A percentile compares a stretch with the other conserved stretches of the same genome.
phyloP scores from a whole-genome alignment of 2,888 invertebrate genomes.

The Eristalis tenax region DNA sequence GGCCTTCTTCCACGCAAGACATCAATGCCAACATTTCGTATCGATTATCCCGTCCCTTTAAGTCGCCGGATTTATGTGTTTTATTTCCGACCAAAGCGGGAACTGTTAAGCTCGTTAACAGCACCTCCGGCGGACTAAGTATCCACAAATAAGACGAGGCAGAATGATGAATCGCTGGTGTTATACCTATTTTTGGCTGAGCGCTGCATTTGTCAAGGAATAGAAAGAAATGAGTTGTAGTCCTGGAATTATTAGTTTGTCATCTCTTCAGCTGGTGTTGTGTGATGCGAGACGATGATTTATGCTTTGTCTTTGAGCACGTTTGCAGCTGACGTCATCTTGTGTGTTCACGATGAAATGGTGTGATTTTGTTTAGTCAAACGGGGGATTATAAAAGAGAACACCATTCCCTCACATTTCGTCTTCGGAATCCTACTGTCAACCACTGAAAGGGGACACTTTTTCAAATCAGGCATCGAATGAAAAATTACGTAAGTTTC shows the following conservation, averaged over 20 bases:
- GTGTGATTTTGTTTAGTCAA: neutral
- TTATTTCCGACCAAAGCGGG: neutral
- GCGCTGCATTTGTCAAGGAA: neutral
- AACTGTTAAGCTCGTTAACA: slow-evolving; percentile 5
- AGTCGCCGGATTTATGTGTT: slow-evolving; percentile 11
- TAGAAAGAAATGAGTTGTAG: neutral
- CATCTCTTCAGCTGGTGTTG: neutral
- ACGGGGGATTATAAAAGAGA: neutral
- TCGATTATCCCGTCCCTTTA: slow-evolving; percentile 30
- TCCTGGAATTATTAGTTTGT: neutral
- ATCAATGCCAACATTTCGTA: slow-evolving; percentile 24
- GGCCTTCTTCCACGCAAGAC: slow-evolving; percentile 31
- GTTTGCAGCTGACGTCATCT: neutral
- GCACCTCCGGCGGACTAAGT: neutral
- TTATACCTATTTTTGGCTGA: neutral
- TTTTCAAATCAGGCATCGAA: too few relatives aligned
- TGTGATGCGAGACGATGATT: neutral
- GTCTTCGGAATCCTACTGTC: too few relatives aligned
- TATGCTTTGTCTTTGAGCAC: neutral
- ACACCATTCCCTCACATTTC: too few relatives aligned
- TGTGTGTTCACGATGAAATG: neutral
- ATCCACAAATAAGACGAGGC: neutral
- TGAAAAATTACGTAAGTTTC: too few relatives aligned
- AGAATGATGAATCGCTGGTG: neutral
- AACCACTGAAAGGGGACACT: too few relatives aligned